Percentiles rank a stretch among this genome's conserved stretches.
phyloP scores from a whole-genome alignment of 2,797 vertebrate genomes.

The Smutsia temminckii region DNA sequence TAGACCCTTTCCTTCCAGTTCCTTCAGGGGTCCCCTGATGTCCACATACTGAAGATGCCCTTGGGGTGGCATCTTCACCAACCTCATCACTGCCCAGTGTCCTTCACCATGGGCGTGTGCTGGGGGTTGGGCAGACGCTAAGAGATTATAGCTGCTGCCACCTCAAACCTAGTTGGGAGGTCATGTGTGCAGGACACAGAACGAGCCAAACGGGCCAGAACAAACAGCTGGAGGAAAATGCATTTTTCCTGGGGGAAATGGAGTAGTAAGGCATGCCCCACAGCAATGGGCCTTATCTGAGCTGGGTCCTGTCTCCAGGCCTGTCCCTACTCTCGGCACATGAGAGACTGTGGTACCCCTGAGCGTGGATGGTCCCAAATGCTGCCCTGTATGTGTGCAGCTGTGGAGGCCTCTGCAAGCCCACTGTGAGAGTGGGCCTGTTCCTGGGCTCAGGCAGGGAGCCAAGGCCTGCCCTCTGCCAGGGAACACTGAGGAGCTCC shows the following conservation, averaged over 20 bases:
- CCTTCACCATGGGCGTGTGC: not conserved
- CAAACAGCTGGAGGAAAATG: not conserved
- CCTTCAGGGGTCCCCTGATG: not conserved
- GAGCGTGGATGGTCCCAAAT: not conserved
- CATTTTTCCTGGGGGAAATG: not conserved
- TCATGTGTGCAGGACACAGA: not conserved
- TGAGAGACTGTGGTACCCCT: not conserved
- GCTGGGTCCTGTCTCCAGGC: not conserved
- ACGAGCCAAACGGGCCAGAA: not conserved
- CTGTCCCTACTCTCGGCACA: conserved; percentile 27
- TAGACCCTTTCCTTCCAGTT: not conserved
- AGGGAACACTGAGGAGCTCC: conserved; percentile 57
- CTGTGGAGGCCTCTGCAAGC: conserved; percentile 42
- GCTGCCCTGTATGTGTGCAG: conserved; percentile 55
- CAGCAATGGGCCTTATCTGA: conserved; percentile 54
- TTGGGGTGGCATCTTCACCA: not conserved
- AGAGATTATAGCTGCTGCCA: not conserved
- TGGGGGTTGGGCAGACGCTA: not conserved
- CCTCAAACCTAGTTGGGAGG: not conserved
- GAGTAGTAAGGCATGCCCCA: not conserved
- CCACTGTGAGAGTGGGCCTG: conserved; percentile 63
- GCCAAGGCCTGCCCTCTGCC: conserved; percentile 38
- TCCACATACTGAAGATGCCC: not conserved
- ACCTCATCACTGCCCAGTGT: not conserved
- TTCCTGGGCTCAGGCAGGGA: conserved; percentile 52